These are phyloP conservation scores for Gonocerus acuteangulatus DNA, from an alignment of 2,888 invertebrate genomes.

Conservation along the genomic window DNA sequence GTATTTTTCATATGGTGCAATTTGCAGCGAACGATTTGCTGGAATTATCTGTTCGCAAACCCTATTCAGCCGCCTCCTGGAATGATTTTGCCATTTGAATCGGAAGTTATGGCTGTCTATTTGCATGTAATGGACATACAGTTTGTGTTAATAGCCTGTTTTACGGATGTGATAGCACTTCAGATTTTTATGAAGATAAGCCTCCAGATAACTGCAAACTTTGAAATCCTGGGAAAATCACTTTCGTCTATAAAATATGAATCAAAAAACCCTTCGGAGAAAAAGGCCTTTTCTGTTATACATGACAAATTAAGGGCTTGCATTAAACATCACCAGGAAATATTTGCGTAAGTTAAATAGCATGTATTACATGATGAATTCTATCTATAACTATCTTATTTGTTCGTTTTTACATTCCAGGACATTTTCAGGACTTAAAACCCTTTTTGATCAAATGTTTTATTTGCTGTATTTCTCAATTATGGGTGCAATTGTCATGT, in stretches of 20 bases:
- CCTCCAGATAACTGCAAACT: conserved; percentile 7
- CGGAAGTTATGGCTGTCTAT: not conserved
- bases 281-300: not conserved
- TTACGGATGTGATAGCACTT: not conserved
- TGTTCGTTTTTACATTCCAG: not conserved
- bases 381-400: not conserved
- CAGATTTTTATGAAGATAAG: conserved; percentile 9
- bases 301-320: not conserved
- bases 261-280: no score
- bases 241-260: not conserved
- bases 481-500: conserved; percentile 14
- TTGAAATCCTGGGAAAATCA: not conserved
- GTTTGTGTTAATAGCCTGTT: not conserved
- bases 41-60: not conserved
- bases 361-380: not conserved
- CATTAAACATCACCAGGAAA: conserved; percentile 11
- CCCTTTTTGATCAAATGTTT: conserved; percentile 9
- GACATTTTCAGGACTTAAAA: conserved; percentile 3
- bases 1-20: conserved; percentile 4
- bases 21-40: not conserved
- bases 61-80: conserved; percentile 1
- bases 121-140: not conserved
- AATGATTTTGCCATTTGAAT: conserved; percentile 10
- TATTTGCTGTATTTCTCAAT: conserved; percentile 3
- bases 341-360: conserved; percentile 3